These are phyloP conservation scores for Adoxophyes honmai DNA, from an alignment of 1,140 invertebrate species.

Conservation along the genomic window DNA sequence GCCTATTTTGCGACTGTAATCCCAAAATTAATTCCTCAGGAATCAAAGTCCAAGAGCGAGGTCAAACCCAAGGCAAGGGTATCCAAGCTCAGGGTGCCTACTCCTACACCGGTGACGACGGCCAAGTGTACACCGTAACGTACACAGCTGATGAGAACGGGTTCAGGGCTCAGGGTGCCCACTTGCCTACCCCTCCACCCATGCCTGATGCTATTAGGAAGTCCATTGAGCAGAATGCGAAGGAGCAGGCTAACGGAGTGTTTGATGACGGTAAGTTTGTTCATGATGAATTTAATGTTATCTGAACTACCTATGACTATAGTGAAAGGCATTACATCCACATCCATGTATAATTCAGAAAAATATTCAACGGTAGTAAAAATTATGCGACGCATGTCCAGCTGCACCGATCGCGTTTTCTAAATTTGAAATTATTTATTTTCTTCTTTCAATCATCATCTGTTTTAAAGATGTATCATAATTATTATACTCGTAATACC, in stretches of 20 bases:
- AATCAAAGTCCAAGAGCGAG: constrained; percentile 55
- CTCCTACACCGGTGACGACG: constrained; percentile 82
- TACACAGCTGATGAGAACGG: constrained; percentile 78
- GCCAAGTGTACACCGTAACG: constrained; percentile 77
- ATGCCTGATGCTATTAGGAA: constrained; percentile 81
- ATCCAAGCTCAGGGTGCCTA: constrained; percentile 78
- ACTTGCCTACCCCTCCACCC: constrained; percentile 82
- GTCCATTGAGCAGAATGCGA: constrained; percentile 77
- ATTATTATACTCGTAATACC: too few species aligned
- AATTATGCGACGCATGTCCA: too few species aligned
- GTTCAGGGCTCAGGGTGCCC: constrained; percentile 79
- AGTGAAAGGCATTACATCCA: too few species aligned
- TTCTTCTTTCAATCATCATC: too few species aligned
- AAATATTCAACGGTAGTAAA: too few species aligned
- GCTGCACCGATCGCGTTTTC: too few species aligned
- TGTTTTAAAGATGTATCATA: too few species aligned
- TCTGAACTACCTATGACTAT: too few species aligned
- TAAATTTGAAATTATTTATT: too few species aligned
- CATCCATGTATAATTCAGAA: too few species aligned
- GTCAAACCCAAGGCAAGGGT: constrained; percentile 51
- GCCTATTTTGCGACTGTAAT: too few species aligned
- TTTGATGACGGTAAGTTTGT: constrained; percentile 55
- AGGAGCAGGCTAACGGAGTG: constrained; percentile 53
- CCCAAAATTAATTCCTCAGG: constrained; percentile 37
- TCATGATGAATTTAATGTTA: too few species aligned